Conservation (phyloP, 2,888 invertebrate genomes). For the Drosophila nr. fundita region DNA sequence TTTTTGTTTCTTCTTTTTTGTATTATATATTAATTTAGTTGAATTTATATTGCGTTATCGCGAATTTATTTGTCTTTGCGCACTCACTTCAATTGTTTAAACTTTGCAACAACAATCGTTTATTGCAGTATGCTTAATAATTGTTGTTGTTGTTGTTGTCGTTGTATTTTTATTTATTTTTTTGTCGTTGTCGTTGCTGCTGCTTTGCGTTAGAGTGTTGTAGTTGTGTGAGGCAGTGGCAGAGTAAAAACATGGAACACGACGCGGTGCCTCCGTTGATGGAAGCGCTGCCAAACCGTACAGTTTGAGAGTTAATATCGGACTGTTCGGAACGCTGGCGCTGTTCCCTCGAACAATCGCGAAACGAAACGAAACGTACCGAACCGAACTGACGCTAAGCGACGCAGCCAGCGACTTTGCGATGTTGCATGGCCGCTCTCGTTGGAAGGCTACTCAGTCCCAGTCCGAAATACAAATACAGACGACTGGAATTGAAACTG, state of each 20-base stretch:
- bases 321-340: conserved; percentile 78
- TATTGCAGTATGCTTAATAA: conserved; percentile 37
- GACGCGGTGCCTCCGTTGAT: conserved; percentile 66
- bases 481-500: conserved; percentile 44
- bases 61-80: conserved; percentile 18
- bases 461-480: conserved; percentile 51
- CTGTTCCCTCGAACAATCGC: conserved; percentile 49
- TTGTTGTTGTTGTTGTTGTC: conserved; percentile 27
- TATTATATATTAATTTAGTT: conserved; percentile 6
- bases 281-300: conserved; percentile 81
- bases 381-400: conserved; percentile 30
- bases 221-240: conserved; percentile 33
- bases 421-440: conserved; percentile 58
- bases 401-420: conserved; percentile 21
- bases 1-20: conserved; percentile 8
- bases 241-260: conserved; percentile 60
- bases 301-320: conserved; percentile 85
- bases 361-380: conserved; percentile 30
- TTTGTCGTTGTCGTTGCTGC: conserved; percentile 24
- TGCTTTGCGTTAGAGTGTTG: conserved; percentile 20
- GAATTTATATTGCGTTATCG: conserved; percentile 28
- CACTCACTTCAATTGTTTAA: conserved; percentile 68
- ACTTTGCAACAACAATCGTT: conserved; percentile 51
- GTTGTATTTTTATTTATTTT: conserved; percentile 15
- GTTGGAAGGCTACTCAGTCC: conserved; percentile 45